Evolutionary conservation across 2,888 invertebrate species (phyloP).

Genomic region (Cotesia congregata): DNA sequence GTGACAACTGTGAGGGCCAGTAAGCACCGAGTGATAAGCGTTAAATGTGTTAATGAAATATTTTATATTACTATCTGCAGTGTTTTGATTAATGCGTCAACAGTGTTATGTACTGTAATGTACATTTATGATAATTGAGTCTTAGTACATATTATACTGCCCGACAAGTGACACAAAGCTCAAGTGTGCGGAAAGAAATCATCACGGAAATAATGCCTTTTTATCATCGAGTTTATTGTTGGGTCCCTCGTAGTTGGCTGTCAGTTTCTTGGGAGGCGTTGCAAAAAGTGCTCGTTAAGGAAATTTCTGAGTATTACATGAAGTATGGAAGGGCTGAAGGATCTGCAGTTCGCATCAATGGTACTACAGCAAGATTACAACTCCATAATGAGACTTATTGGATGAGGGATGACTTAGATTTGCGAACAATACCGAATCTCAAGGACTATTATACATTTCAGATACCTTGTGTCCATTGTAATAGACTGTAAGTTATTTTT

Average conservation of each 20-base stretch:
- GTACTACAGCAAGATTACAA: neutral
- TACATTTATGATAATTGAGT: neutral
- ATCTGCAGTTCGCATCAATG: neutral
- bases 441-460: neutral
- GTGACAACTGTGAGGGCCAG: neutral
- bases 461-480: neutral
- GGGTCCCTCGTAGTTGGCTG: neutral
- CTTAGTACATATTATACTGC: neutral
- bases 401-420: neutral
- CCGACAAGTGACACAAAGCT: neutral
- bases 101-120: neutral
- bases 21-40: neutral
- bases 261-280: neutral
- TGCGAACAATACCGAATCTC: neutral
- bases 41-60: no score
- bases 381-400: neutral
- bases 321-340: neutral
- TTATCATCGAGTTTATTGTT: neutral
- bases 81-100: neutral
- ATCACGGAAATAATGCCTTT: neutral
- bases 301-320: neutral
- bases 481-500: neutral
- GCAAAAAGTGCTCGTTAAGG: neutral
- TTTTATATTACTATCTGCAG: neutral
- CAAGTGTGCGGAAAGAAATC: neutral